A percentile compares a stretch with the other conserved stretches of the same genome.
These are phyloP conservation scores for Platycheirus rosarum DNA, from an alignment of 2,888 invertebrate genomes.

Conservation along the genomic window DNA sequence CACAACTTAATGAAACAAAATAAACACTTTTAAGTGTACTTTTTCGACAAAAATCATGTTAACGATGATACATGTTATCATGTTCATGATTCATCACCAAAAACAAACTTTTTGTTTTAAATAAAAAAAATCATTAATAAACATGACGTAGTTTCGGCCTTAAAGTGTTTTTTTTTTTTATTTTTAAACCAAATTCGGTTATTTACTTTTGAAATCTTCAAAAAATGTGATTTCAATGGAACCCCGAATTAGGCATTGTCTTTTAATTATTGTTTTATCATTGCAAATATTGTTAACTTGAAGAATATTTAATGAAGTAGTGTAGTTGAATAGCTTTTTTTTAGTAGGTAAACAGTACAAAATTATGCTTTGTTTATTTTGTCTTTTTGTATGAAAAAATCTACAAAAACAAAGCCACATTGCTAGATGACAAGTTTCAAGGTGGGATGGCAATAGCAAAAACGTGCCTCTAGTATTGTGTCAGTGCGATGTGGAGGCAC, in stretches of 20 bases:
- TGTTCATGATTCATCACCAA: background rate
- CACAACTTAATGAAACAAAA: background rate
- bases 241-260: background rate
- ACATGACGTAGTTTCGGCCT: background rate
- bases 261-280: background rate
- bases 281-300: constrained; percentile 1
- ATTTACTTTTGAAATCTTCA: background rate
- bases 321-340: no score
- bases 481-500: constrained; percentile 31
- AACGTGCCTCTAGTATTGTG: constrained; percentile 15
- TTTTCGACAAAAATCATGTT: background rate
- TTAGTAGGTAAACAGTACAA: constrained; percentile 1
- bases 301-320: constrained; percentile 8
- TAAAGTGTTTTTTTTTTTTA: background rate
- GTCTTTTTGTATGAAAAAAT: background rate
- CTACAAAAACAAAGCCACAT: no score
- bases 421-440: background rate
- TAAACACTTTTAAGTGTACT: background rate
- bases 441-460: background rate
- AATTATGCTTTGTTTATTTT: background rate
- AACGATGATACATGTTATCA: background rate
- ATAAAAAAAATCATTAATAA: background rate
- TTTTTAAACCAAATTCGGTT: background rate
- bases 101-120: background rate
- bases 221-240: constrained; percentile 1